Evolutionary conservation across 2,888 invertebrate genomes (phyloP), one percentile per base, ranked within the genome.

Genomic region (Aricia artaxerxes): DNA sequence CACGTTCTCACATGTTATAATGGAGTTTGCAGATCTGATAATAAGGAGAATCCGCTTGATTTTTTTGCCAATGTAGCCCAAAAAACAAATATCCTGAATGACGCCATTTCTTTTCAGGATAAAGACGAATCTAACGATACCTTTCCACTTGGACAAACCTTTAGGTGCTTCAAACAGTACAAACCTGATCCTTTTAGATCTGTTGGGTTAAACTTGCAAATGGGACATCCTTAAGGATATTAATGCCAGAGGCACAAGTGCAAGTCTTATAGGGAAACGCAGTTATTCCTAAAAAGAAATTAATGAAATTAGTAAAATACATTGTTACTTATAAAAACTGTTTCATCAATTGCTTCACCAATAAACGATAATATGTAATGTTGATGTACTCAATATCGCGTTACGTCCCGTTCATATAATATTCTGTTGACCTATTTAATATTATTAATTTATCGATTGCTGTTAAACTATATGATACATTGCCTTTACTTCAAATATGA

Each of bases 401-500:
- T 38, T 35, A 38, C 38, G 16, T 40, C 16, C 72, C 72, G 16
- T 72, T 13, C 40, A 7, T 38, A 40, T 72, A 24, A 24, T 0
- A 35, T 72, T 61, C 61, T 38, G 72, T 38, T 69, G 13, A 69
- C 69, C 69, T 69, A 69, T 72, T 72, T 72, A 72, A 72, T 35
- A 35, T 72, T 35, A 72, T 72, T 35, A 72, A 72, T 13, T 72
- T 13, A 38, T 72, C 16, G 72, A 72, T 72, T 35, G 72, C 13
- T 72, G 38, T 72, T 24, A 1, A 35, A 61, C 4, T 61, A 7
- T 61, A 24, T 24, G 6, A 61, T 61, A 24, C 6, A 5, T 61
- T 4, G 61, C 24, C 2, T 61, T 24, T 61, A 61, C 61, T 2
- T n/a, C 16, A 61, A 24, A 61, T 7, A 60, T 60, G 16, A 57